phyloP scores from a whole-genome alignment of 2,888 invertebrate species.

The Urechis unicinctus region DNA sequence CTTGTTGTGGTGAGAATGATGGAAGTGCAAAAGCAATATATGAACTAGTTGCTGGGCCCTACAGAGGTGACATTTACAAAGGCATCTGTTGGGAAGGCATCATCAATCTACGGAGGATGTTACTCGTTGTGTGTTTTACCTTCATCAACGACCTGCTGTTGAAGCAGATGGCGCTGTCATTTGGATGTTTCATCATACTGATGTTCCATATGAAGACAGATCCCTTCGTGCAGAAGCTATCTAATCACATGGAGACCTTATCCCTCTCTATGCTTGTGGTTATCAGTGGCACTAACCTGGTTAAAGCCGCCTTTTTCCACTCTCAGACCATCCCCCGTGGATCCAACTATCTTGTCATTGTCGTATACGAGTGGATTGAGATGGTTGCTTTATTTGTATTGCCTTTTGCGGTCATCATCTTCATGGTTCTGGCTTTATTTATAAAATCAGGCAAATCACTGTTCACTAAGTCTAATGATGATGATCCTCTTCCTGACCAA shows the following conservation, averaged over 20 bases:
- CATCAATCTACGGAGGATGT: slow-evolving; percentile 12
- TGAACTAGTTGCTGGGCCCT: slow-evolving; percentile 4
- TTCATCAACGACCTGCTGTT: slow-evolving; percentile 8
- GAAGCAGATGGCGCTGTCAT: slow-evolving; percentile 3
- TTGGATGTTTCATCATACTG: slow-evolving; percentile 6
- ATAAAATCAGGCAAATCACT: no score
- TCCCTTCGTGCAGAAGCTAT: slow-evolving; percentile 10
- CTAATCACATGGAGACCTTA: slow-evolving; percentile 11
- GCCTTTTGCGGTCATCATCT: no score
- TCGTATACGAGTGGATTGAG: slow-evolving; percentile 17
- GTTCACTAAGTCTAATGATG: no score
- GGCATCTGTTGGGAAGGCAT: slow-evolving; percentile 5
- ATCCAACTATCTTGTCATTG: slow-evolving; percentile 6
- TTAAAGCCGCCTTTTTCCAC: slow-evolving; percentile 9
- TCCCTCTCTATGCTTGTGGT: slow-evolving; percentile 11
- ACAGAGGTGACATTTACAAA: background rate
- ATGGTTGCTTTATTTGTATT: no score
- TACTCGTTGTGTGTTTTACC: slow-evolving; percentile 8
- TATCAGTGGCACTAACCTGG: slow-evolving; percentile 11
- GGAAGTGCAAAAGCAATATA: background rate
- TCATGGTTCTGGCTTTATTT: no score
- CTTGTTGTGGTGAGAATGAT: no score
- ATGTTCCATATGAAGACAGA: slow-evolving; percentile 6
- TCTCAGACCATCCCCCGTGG: slow-evolving; percentile 4
- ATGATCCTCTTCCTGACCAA: no score